phyloP scores from a whole-genome alignment of 1,140 invertebrate species.

The Dreissena polymorpha region DNA sequence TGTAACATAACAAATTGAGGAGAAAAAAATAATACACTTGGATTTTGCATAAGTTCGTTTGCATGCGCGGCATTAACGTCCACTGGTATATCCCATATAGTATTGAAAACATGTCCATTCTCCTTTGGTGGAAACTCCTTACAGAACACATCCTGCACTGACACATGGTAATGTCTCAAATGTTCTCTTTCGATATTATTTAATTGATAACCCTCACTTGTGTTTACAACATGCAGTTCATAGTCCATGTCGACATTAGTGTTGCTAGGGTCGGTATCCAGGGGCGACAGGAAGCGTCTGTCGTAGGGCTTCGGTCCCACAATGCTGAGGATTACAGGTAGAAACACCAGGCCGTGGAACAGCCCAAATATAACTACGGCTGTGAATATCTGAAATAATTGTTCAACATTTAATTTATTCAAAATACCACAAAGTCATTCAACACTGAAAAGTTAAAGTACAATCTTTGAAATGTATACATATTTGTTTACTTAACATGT shows the following conservation, averaged over 20 bases:
- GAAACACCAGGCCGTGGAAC: conserved; percentile 82
- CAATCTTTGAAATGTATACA: no score
- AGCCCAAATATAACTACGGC: conserved; percentile 83
- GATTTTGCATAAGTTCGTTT: neutral
- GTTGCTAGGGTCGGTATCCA: neutral
- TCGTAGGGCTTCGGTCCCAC: conserved; percentile 80
- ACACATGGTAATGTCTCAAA: neutral
- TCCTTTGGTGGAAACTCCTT: neutral
- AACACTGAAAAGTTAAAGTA: no score
- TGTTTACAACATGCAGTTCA: neutral
- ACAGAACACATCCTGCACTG: neutral
- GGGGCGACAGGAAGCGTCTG: conserved; percentile 26
- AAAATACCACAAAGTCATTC: no score
- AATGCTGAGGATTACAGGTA: conserved; percentile 82
- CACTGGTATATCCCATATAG: neutral
- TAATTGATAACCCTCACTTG: neutral
- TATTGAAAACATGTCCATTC: neutral
- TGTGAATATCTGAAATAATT: conserved; percentile 79
- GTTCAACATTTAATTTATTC: no score
- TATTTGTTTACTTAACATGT: no score
- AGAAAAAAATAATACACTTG: neutral
- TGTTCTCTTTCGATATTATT: neutral
- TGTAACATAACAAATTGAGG: no score
- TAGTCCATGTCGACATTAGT: neutral
- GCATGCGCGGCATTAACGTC: neutral